phyloP scores from a whole-genome alignment of 1,140 invertebrate genomes.

The Mercenaria mercenaria region DNA sequence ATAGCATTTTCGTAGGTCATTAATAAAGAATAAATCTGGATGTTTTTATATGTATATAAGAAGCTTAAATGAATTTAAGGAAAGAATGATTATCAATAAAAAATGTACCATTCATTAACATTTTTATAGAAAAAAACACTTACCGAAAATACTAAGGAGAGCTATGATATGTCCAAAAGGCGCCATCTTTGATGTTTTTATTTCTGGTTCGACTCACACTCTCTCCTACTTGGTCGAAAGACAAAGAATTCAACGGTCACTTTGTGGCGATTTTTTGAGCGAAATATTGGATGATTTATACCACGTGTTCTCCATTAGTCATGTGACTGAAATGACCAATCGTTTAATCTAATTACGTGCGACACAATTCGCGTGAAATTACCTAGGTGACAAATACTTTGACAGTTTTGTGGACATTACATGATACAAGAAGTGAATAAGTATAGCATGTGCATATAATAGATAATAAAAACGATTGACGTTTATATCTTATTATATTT shows the following conservation, averaged over 20 bases:
- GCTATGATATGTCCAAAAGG: background rate
- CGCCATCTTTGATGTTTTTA: background rate
- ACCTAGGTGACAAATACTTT: background rate
- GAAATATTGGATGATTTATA: conserved; percentile 8
- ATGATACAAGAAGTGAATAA: background rate
- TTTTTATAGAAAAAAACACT: too few relatives aligned
- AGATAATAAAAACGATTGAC: background rate
- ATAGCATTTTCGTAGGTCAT: too few relatives aligned
- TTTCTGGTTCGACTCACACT: background rate
- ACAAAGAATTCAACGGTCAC: background rate
- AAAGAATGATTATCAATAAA: too few relatives aligned
- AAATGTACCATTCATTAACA: too few relatives aligned
- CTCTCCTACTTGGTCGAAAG: background rate
- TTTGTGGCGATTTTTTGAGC: background rate
- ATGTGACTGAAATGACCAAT: background rate
- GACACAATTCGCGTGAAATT: conserved; percentile 9
- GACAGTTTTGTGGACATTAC: conserved; percentile 5
- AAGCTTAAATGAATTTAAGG: too few relatives aligned
- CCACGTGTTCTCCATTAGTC: background rate
- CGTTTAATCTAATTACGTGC: background rate
- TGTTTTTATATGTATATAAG: too few relatives aligned
- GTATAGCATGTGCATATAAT: background rate
- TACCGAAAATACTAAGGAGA: background rate
- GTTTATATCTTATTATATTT: background rate
- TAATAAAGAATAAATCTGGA: too few relatives aligned